Evolutionary conservation across 2,888 invertebrate species (phyloP).

Genomic region (Ornithoptera priamus): DNA sequence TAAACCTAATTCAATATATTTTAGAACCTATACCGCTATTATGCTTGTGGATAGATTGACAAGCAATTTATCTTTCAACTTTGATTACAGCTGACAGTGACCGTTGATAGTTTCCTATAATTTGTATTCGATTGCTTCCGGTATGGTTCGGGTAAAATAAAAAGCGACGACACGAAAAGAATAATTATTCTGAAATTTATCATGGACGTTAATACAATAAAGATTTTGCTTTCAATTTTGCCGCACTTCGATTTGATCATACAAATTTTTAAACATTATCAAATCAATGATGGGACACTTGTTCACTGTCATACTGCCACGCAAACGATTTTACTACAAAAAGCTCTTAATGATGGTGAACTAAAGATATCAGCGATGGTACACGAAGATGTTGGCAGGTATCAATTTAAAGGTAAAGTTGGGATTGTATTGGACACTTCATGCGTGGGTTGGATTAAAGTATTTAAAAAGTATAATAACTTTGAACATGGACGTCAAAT

Average conservation of each 20-base stretch:
- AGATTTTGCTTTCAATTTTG: constrained; percentile 33
- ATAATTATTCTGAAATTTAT: constrained; percentile 1
- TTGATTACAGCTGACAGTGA: constrained; percentile 55
- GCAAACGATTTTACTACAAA: constrained; percentile 41
- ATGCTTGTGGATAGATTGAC: not conserved
- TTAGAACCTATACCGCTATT: not conserved
- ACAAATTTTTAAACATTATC: constrained; percentile 56
- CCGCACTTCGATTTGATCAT: constrained; percentile 42
- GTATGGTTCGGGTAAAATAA: not conserved
- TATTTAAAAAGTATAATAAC: constrained; percentile 36
- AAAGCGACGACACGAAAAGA: not conserved
- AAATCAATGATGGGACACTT: constrained; percentile 48
- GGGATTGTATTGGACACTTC: constrained; percentile 55
- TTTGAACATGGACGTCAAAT: constrained; percentile 46
- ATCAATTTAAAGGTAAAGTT: constrained; percentile 40
- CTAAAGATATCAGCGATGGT: constrained; percentile 39
- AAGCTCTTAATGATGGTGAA: constrained; percentile 43
- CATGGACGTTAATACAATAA: constrained; percentile 18
- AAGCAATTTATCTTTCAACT: constrained; percentile 23
- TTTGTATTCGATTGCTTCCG: constrained; percentile 15
- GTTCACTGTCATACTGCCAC: constrained; percentile 48
- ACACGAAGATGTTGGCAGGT: constrained; percentile 31
- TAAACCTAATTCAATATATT: not conserved
- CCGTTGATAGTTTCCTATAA: constrained; percentile 24
- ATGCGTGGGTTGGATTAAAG: constrained; percentile 51